Conservation (phyloP, 2,888 invertebrate genomes). For the Notodonta dromedarius region DNA sequence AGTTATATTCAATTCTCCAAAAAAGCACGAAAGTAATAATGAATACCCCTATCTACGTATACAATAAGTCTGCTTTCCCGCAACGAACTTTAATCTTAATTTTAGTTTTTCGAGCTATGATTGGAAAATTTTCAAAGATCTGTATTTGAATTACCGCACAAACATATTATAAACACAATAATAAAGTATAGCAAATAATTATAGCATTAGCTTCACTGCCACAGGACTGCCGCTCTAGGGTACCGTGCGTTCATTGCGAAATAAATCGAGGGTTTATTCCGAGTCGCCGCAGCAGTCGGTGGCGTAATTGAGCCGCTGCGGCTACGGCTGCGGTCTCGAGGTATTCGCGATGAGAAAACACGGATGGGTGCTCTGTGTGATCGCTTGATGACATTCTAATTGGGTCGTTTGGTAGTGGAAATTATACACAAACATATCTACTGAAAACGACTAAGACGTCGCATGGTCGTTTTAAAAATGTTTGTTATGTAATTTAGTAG, state of each 20-base stretch:
- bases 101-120: no score
- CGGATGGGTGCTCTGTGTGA: conserved; percentile 18
- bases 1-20: no score
- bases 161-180: no score
- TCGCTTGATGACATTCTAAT: conserved; percentile 34
- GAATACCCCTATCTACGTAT: no score
- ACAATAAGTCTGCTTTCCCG: no score
- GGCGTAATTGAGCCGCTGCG: conserved; percentile 30
- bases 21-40: no score
- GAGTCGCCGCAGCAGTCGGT: conserved; percentile 31
- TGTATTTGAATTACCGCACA: no score
- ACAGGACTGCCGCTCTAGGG: not conserved
- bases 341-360: conserved; percentile 40
- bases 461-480: no score
- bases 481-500: no score
- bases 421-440: conserved; percentile 9
- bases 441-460: no score
- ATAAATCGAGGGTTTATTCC: conserved; percentile 42
- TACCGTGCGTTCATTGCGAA: conserved; percentile 28
- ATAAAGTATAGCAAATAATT: no score
- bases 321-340: conserved; percentile 22
- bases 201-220: not conserved
- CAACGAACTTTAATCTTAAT: no score
- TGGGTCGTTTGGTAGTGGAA: conserved; percentile 32
- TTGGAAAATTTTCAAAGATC: not conserved